Conservation (phyloP, 1,140 invertebrate genomes). For the Solen grandis region DNA sequence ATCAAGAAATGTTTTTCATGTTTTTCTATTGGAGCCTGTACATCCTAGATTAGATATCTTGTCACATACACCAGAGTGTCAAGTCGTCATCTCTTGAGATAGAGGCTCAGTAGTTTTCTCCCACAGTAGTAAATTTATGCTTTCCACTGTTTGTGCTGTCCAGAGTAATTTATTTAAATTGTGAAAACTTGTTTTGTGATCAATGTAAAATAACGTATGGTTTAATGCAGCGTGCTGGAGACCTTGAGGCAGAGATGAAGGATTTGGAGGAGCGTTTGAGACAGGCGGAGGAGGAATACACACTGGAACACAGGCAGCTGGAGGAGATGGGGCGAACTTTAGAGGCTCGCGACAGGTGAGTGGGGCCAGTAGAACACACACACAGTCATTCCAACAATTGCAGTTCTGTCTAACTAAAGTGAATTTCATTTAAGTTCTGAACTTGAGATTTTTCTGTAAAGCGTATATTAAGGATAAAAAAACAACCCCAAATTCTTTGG, state of each 20-base stretch:
- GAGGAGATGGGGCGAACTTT: slow-evolving; percentile 50
- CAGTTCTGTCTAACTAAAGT: background rate
- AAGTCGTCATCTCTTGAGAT: too few species aligned
- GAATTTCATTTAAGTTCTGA: background rate
- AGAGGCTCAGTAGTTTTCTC: too few species aligned
- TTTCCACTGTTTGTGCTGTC: too few species aligned
- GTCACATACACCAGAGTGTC: too few species aligned
- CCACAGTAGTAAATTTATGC: too few species aligned
- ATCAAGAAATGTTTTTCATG: too few species aligned
- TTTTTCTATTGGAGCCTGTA: too few species aligned
- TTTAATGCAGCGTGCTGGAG: slow-evolving; percentile 45
- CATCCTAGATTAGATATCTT: too few species aligned
- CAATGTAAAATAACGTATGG: too few species aligned
- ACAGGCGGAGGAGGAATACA: slow-evolving; percentile 53
- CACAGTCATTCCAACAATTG: background rate
- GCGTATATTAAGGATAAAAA: background rate
- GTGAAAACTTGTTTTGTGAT: too few species aligned
- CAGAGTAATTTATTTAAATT: too few species aligned
- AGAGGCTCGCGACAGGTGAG: slow-evolving; percentile 57
- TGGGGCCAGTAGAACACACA: background rate
- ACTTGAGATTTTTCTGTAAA: background rate
- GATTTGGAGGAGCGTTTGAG: slow-evolving; percentile 85
- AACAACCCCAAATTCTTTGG: background rate
- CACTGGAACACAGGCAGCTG: slow-evolving; percentile 10
- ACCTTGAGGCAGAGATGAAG: slow-evolving; percentile 83